A percentile compares a stretch with the other conserved stretches of the same genome.
Conservation (phyloP, 1,140 invertebrate species). For the Thrips palmi region DNA sequence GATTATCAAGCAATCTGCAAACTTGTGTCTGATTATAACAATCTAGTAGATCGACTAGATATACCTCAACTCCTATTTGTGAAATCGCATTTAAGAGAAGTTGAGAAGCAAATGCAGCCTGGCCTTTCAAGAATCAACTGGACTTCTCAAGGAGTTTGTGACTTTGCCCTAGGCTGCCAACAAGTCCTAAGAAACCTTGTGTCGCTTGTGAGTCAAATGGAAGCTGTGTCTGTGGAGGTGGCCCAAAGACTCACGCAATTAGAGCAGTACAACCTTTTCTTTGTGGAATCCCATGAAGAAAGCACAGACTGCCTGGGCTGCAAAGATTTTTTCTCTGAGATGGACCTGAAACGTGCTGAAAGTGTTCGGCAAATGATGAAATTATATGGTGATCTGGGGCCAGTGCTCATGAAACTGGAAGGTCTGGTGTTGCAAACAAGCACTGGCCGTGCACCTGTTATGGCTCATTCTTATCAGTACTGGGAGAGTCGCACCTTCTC, state of each 20-base stretch:
- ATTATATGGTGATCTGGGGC: conserved; percentile 51
- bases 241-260: conserved; percentile 34
- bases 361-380: conserved; percentile 41
- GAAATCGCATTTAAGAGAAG: conserved; percentile 43
- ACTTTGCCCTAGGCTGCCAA: conserved; percentile 41
- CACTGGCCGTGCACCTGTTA: conserved; percentile 37
- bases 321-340: conserved; percentile 41
- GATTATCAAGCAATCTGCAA: conserved; percentile 36
- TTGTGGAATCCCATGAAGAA: conserved; percentile 16
- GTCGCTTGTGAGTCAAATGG: conserved; percentile 48
- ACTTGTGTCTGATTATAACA: conserved; percentile 41
- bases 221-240: conserved; percentile 56
- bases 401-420: conserved; percentile 65
- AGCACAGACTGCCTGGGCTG: conserved; percentile 17
- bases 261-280: conserved; percentile 35
- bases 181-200: conserved; percentile 34
- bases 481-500: conserved; percentile 51
- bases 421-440: conserved; percentile 42
- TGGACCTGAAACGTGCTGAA: conserved; percentile 44
- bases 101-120: conserved; percentile 58
- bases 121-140: conserved; percentile 64
- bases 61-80: conserved; percentile 41
- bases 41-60: conserved; percentile 33
- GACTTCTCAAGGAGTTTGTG: conserved; percentile 60
- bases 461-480: conserved; percentile 44